Conservation (phyloP, 1,140 invertebrate genomes). For the Apis dorsata region DNA sequence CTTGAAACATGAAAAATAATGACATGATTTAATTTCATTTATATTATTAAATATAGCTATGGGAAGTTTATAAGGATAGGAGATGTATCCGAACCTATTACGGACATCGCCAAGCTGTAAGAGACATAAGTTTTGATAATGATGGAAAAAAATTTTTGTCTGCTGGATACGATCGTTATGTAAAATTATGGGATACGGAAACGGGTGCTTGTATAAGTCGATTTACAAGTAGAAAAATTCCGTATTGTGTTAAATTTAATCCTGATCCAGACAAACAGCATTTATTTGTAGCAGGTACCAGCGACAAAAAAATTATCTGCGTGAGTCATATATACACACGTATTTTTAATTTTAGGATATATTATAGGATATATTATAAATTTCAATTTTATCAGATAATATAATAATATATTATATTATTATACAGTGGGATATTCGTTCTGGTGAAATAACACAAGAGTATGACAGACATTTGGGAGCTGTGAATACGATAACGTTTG, state of each 20-base stretch:
- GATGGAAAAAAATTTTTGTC: conserved; percentile 95
- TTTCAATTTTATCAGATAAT: conserved; percentile 27
- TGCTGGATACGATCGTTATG: conserved; percentile 95
- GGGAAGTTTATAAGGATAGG: conserved; percentile 98
- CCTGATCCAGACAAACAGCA: conserved; percentile 98
- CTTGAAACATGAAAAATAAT: background rate
- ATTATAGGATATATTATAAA: conserved; percentile 32
- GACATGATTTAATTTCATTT: conserved; percentile 76
- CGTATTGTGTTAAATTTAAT: conserved; percentile 99
- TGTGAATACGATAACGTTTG: conserved; percentile 99
- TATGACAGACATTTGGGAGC: conserved; percentile 99
- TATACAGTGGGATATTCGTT: conserved; percentile 95
- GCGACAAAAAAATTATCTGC: conserved; percentile 99
- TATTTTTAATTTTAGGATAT: background rate
- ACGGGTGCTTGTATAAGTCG: conserved; percentile 94
- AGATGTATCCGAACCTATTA: conserved; percentile 97
- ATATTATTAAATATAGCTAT: conserved; percentile 84
- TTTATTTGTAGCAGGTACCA: conserved; percentile 98
- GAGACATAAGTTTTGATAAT: conserved; percentile 98
- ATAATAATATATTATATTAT: conserved; percentile 52
- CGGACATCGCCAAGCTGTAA: conserved; percentile 97
- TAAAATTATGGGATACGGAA: conserved; percentile 99
- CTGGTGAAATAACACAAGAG: conserved; percentile 98
- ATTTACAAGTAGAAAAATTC: conserved; percentile 96
- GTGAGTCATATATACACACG: conserved; percentile 82